A percentile compares a stretch with the other conserved stretches of the same genome.
Evolutionary conservation across 2,888 invertebrate genomes (phyloP).

Genomic region (Drosophila atroscutellata): DNA sequence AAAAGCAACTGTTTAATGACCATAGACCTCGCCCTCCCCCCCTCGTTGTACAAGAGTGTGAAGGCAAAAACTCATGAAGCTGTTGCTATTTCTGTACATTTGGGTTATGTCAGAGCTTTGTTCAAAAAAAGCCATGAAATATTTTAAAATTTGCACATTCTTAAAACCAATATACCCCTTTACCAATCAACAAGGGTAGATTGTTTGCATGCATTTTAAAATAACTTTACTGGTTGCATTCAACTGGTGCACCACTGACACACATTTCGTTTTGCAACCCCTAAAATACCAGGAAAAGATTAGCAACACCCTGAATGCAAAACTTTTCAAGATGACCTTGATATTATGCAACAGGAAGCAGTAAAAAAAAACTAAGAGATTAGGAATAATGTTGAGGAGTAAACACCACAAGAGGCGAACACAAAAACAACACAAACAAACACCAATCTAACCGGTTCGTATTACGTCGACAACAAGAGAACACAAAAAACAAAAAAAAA

Average conservation of each 20-base stretch:
- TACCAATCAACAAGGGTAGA: not conserved
- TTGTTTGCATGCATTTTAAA: not conserved
- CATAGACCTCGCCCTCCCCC: not conserved
- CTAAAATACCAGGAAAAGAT: not conserved
- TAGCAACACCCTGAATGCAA: slow-evolving; percentile 4
- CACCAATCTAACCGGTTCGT: slow-evolving; percentile 62
- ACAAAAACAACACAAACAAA: slow-evolving; percentile 23
- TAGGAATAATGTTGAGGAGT: not conserved
- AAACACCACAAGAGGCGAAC: not conserved
- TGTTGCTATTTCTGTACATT: slow-evolving; percentile 16
- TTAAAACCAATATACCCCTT: not conserved
- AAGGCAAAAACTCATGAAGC: slow-evolving; percentile 15
- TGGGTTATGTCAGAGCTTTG: not conserved
- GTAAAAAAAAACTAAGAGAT: slow-evolving; percentile 4
- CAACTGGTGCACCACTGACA: slow-evolving; percentile 45
- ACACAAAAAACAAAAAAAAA: not conserved
- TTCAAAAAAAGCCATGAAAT: slow-evolving; percentile 2
- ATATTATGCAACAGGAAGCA: slow-evolving; percentile 15
- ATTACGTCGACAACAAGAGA: slow-evolving; percentile 50
- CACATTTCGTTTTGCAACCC: slow-evolving; percentile 32
- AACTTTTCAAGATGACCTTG: slow-evolving; percentile 39
- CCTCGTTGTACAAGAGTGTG: not conserved
- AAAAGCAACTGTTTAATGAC: slow-evolving; percentile 34
- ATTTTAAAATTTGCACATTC: not conserved
- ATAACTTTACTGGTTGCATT: not conserved